Conservation (phyloP, 2,113 vertebrate genomes). For the Ptilorrhoa leucosticta region DNA sequence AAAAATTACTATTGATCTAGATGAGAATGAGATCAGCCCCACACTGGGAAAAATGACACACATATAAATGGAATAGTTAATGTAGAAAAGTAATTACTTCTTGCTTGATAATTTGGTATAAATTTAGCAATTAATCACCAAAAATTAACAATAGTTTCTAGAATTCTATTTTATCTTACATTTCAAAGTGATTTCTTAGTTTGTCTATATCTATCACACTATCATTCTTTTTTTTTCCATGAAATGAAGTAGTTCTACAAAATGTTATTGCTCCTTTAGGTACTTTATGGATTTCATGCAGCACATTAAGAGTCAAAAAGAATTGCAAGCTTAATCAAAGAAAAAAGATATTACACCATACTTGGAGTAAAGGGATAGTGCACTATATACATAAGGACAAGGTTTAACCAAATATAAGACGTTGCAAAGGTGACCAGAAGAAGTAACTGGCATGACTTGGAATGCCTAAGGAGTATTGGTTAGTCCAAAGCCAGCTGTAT, state of each 20-base stretch:
- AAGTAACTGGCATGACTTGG: neutral
- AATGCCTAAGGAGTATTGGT: neutral
- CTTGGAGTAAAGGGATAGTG: neutral
- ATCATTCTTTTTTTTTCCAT: neutral
- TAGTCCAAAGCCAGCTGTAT: neutral
- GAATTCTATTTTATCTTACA: neutral
- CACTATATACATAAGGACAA: neutral
- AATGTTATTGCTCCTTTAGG: neutral
- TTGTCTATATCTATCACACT: neutral
- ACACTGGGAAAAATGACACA: neutral
- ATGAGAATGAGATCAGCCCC: neutral
- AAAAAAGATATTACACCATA: neutral
- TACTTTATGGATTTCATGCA: neutral
- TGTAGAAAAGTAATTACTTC: neutral
- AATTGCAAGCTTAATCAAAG: neutral
- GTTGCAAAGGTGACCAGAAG: neutral
- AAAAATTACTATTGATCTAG: constrained; percentile 34
- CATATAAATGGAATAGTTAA: neutral
- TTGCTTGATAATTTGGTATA: neutral
- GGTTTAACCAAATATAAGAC: neutral
- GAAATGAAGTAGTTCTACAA: neutral
- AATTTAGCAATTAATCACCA: neutral
- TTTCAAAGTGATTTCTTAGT: neutral
- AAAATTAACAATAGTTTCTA: neutral
- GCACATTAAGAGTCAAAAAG: neutral